These are phyloP conservation scores for Nannoperca obscura DNA, from an alignment of 2,797 vertebrate genomes.

Conservation along the genomic window DNA sequence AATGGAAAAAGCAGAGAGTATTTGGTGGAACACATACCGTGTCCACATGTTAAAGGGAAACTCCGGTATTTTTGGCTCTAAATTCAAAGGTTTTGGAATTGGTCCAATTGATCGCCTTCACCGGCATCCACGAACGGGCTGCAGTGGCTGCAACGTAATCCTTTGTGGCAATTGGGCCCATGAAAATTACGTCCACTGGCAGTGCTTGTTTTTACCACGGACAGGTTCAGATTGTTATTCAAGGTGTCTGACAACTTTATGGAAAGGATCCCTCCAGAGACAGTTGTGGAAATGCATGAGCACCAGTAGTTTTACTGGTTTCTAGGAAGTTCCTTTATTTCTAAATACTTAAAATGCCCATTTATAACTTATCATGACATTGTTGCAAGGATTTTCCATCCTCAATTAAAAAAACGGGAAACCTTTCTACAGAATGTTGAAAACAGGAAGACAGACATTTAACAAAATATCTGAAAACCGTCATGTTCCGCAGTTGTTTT, in stretches of 20 bases:
- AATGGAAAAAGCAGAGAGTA: slow-evolving; percentile 3
- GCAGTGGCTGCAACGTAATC: too few species aligned
- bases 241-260: too few species aligned
- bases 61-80: too few species aligned
- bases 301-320: neutral
- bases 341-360: neutral
- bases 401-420: neutral
- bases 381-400: neutral
- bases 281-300: neutral
- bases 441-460: neutral
- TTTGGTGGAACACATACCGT: neutral
- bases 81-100: too few species aligned
- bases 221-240: too few species aligned
- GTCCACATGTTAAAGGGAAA: slow-evolving; percentile 1
- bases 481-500: slow-evolving; percentile 14
- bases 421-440: neutral
- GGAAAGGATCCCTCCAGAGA: too few species aligned
- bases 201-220: too few species aligned
- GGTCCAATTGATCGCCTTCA: too few species aligned
- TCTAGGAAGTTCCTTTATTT: neutral
- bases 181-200: too few species aligned
- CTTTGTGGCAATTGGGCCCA: too few species aligned
- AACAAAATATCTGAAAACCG: slow-evolving; percentile 14
- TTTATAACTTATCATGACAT: neutral
- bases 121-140: too few species aligned